Evolutionary conservation across 2,797 vertebrate species (phyloP).

Genomic region (Molossus alvarezi): DNA sequence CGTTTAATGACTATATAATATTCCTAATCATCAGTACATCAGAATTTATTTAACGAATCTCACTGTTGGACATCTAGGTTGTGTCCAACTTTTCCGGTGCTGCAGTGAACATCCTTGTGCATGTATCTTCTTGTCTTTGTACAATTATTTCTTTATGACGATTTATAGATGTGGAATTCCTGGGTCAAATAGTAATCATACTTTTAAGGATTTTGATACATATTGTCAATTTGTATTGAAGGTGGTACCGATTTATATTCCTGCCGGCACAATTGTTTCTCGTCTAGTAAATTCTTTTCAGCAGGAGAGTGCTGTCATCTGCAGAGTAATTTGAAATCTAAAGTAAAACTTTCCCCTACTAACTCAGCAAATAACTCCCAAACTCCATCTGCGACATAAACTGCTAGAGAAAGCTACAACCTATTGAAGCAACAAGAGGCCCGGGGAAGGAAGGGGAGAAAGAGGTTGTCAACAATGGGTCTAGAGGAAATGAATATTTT

Average conservation of each 20-base stretch:
- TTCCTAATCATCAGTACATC: not conserved
- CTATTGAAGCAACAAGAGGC: not conserved
- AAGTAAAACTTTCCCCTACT: not conserved
- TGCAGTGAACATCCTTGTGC: not conserved
- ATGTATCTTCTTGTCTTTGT: not conserved
- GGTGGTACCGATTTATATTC: not conserved
- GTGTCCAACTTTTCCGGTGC: not conserved
- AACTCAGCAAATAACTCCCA: slow-evolving; percentile 51
- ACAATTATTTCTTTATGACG: slow-evolving; percentile 5
- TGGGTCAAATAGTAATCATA: not conserved
- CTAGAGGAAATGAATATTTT: slow-evolving; percentile 50
- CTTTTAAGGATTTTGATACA: slow-evolving; percentile 21
- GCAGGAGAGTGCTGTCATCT: not conserved
- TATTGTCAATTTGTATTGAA: not conserved
- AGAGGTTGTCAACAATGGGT: not conserved
- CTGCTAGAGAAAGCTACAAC: not conserved
- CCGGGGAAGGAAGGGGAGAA: not conserved
- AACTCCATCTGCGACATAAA: not conserved
- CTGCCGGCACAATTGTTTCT: not conserved
- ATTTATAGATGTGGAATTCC: slow-evolving; percentile 37
- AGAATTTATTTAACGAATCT: slow-evolving; percentile 44
- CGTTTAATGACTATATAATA: slow-evolving; percentile 38
- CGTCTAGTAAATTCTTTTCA: slow-evolving; percentile 48
- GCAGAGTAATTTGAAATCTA: slow-evolving; percentile 44
- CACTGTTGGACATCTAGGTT: slow-evolving; percentile 3